Percentiles rank a stretch among this genome's conserved stretches.
Evolutionary conservation across 1,140 invertebrate species (phyloP).

Genomic region (Sminthurinus signatus): DNA sequence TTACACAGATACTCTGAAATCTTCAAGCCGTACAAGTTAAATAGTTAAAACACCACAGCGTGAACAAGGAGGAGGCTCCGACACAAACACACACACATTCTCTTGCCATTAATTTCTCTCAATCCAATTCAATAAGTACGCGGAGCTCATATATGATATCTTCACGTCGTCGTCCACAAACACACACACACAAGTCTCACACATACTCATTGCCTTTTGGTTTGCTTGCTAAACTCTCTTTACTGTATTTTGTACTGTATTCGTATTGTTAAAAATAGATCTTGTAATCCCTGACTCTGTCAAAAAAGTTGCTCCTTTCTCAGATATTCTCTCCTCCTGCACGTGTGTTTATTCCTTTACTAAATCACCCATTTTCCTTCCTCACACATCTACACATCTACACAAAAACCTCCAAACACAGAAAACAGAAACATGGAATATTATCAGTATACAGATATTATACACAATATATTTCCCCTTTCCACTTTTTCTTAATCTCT

Average conservation of each 20-base stretch:
- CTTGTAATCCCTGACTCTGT: constrained; percentile 30
- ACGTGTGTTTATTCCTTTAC: constrained; percentile 24
- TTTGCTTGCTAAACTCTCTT: constrained; percentile 11
- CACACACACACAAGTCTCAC: background rate
- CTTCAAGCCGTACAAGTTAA: too few species aligned
- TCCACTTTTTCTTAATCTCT: background rate
- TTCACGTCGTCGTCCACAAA: too few species aligned
- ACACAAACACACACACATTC: constrained; percentile 30
- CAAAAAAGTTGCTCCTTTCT: constrained; percentile 20
- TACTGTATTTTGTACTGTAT: background rate
- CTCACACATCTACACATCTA: constrained; percentile 1
- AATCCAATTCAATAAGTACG: constrained; percentile 40
- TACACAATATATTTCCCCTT: background rate
- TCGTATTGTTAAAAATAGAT: constrained; percentile 33
- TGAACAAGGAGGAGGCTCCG: too few species aligned
- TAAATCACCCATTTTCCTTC: constrained; percentile 19
- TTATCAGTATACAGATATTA: background rate
- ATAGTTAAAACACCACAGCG: too few species aligned
- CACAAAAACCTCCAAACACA: constrained; percentile 2
- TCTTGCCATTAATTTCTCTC: constrained; percentile 40
- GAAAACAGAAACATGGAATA: too few species aligned
- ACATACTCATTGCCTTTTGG: constrained; percentile 4
- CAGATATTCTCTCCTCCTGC: constrained; percentile 6
- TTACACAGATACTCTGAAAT: background rate
- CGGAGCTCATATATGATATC: background rate